Conservation (phyloP, 1,140 invertebrate species). For the Littorina saxatilis region DNA sequence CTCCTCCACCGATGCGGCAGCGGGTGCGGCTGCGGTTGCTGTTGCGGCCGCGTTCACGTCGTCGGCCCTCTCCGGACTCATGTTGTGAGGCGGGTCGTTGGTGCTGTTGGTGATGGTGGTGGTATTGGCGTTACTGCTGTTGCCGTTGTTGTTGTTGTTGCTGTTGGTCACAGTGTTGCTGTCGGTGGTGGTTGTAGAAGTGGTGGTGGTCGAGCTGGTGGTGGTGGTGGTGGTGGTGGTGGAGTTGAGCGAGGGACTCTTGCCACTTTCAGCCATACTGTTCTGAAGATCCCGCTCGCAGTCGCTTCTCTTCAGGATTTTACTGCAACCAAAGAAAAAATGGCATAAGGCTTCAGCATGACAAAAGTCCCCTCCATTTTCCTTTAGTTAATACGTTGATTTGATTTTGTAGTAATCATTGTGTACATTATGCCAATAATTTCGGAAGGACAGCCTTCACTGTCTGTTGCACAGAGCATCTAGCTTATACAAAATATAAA, state of each 20-base stretch:
- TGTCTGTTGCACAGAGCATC: too few species aligned
- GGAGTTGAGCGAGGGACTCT: conserved; percentile 7
- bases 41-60: conserved; percentile 12
- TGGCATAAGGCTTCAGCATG: too few species aligned
- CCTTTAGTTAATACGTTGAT: too few species aligned
- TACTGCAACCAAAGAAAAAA: too few species aligned
- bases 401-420: too few species aligned
- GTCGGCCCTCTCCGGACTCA: neutral
- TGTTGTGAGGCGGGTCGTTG: neutral
- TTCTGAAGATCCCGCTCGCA: neutral
- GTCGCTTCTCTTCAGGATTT: conserved; percentile 34
- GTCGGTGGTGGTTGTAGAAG: conserved; percentile 12
- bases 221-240: conserved; percentile 13
- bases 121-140: conserved; percentile 17
- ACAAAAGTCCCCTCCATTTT: too few species aligned
- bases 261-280: conserved; percentile 14
- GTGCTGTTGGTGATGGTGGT: conserved; percentile 1
- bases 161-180: conserved; percentile 1
- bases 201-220: conserved; percentile 6
- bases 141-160: neutral
- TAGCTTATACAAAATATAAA: too few species aligned
- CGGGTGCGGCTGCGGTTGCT: conserved; percentile 10
- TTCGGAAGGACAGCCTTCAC: too few species aligned
- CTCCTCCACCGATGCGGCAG: conserved; percentile 18
- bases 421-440: too few species aligned